Evolutionary conservation across 2,888 invertebrate genomes (phyloP), one percentile per base, ranked within the genome.

Genomic region (Platycheirus rosarum): DNA sequence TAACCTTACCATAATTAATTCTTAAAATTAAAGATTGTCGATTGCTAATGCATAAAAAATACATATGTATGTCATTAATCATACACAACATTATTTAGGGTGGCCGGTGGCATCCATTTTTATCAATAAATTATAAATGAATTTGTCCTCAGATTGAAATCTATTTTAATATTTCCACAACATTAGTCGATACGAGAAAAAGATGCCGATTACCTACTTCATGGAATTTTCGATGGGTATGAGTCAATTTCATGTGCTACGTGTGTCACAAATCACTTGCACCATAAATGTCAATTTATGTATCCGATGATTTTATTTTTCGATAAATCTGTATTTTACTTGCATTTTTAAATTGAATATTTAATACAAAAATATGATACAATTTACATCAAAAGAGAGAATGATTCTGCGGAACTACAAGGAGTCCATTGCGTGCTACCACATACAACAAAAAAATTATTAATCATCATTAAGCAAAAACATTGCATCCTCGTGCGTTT

Each of bases 261-360:
- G 42, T 60, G 60, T 60, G 44, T 18, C n/a, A 6, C 60, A 29
- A n/a, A 60, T 18, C 44, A 44, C 23, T 44, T 42, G 44, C 42
- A 26, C 4, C 26, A 26, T 26, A 26, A 26, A 3, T 2, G 13
- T 26, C 26, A 53, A 8, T 32, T n/a, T n/a, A n/a, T 13, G 35
- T 18, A n/a, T 16, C n/a, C 18, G 37, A 37, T 14, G 14, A 20
- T 2, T 9, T 9, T 23, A 7, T 40, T 7, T 14, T 18, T 23
- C 4, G 0, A 2, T 11, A 18, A 2, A 16, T 2, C n/a, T 44
- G 29, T 32, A 44, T 42, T 60, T 42, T 29, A 42, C 44, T 32
- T 60, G 23, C 29, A n/a, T 16, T 60, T 60, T 29, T 11, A 11
- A 16, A 42, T 29, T 29, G 6, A 60, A 29, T n/a, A 60, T 29